A percentile compares a stretch with the other conserved stretches of the same genome.
phyloP scores from a whole-genome alignment of 2,797 vertebrate genomes.

The Epinephelus coioides region DNA sequence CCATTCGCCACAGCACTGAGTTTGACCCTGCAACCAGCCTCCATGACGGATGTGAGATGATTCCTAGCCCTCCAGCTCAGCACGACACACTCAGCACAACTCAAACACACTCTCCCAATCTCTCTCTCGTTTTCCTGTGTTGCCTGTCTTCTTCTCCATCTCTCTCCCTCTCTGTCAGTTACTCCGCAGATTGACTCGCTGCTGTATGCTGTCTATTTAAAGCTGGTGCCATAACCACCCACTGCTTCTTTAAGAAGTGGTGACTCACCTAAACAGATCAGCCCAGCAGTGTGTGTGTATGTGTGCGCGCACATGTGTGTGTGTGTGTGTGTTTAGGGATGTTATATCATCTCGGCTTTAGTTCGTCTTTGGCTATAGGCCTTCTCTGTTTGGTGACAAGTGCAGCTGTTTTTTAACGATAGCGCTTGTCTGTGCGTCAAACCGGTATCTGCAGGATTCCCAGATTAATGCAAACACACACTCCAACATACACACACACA shows the following conservation, averaged over 20 bases:
- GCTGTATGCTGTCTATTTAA: conserved; percentile 78
- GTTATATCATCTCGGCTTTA: conserved; percentile 76
- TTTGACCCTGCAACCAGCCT: conserved; percentile 85
- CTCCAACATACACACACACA: background rate
- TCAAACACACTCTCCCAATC: conserved; percentile 67
- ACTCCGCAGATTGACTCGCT: conserved; percentile 68
- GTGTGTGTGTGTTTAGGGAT: conserved; percentile 30
- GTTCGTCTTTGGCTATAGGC: conserved; percentile 56
- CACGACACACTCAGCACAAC: conserved; percentile 76
- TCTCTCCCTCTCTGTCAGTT: conserved; percentile 45
- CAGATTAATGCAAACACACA: conserved; percentile 53
- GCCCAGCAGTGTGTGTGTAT: conserved; percentile 49
- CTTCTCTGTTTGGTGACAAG: conserved; percentile 71
- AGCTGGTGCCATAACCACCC: conserved; percentile 80
- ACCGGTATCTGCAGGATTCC: conserved; percentile 61
- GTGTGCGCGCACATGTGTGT: conserved; percentile 14
- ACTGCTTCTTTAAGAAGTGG: conserved; percentile 82
- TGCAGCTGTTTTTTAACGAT: conserved; percentile 75
- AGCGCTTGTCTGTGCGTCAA: conserved; percentile 61
- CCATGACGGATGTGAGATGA: conserved; percentile 86
- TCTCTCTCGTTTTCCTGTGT: conserved; percentile 52
- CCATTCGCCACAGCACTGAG: conserved; percentile 84
- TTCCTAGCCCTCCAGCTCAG: conserved; percentile 81
- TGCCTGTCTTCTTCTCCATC: conserved; percentile 42
- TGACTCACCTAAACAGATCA: conserved; percentile 83